Base-by-base conservation (phyloP, 2,888 invertebrate genomes). In the Polydrusus tereticollis region DNA sequence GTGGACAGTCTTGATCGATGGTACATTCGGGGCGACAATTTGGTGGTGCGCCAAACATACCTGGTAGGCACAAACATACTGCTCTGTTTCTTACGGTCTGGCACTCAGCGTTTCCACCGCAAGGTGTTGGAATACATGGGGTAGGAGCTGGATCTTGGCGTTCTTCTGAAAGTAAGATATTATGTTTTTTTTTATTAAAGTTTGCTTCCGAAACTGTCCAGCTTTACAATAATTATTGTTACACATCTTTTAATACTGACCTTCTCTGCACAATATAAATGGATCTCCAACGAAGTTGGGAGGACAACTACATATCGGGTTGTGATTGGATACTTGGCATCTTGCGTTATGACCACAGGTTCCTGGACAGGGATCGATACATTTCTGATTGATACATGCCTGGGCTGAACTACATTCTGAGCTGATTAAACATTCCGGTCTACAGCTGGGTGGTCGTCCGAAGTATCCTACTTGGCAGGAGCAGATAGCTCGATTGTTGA, bases 21-120 rank as follows among this genome's bases (percentile, higher is more conserved):
- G 91, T 87, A 82, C 94, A 94, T 83, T 93, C 92, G 0, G 93
- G 93, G 60, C 93, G 88, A 79, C 94, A 94, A 73, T 91, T 88
- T 0, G 93, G 93, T n/a, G 93, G 93, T 0, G 92, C 91, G 2
- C 93, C 94, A n/a, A 92, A 87, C 86, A 92, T 93, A 33, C 91
- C 92, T 5, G 89, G 87, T 70, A 92, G 87, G 79, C 94, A 94
- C 0, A 91, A 89, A 82, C 94, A 94, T 0, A 92, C 90, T 0
- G 93, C 90, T 69, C 91, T 88, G 52, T 87, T 87, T 74, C 91
- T 90, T 29, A 88, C 85, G 0, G 88, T 87, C 23, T 90, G 88
- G 78, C 93, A 93, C 75, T 91, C 90, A 0, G 92, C 88, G 77
- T 92, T 90, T 0, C 91, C 86, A 1, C 93, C 93, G 78, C 93